Evolutionary conservation across 2,113 vertebrate genomes (phyloP), one percentile per base, ranked within the genome.

Genomic region (Tupaia tana): DNA sequence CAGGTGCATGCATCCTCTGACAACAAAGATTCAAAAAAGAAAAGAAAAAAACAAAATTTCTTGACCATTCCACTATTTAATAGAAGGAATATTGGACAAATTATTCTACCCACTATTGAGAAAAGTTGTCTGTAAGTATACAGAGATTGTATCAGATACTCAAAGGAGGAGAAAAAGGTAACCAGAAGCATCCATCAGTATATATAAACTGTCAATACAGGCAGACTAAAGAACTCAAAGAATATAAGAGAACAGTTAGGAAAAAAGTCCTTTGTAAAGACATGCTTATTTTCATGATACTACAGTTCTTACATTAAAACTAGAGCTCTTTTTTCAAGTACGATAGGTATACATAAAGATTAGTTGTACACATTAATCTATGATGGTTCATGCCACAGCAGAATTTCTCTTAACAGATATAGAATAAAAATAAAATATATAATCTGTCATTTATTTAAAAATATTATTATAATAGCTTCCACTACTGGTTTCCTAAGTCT

Each of bases 21-120:
- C 43, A 4, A 43, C 43, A 43, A 43, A 43, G 43, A 43, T 43
- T 43, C 43, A 43, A 43, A 43, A 43, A 43, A 91, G 18, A 82
- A 90, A 89, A 52, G 77, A 86, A 91, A 94, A 58, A 94, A 92
- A 71, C 84, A 93, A 90, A 97, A 88, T 88, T 70, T 83, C 31
- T 58, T 78, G 27, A 89, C 63, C 20, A 31, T 92, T 92, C 22
- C 86, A 82, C n/a, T 95, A 83, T 74, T 90, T 82, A 94, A 69
- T 19, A 85, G 63, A 31, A 93, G 87, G 19, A 89, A 88, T 95
- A 95, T 91, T 93, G 15, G 81, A 19, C 69, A 89, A 90, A 70
- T 92, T 73, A 92, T 81, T 73, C 52, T 74, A 95, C 31, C 31
- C 77, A n/a, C n/a, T 29, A 24, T 86, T 91, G 86, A 96, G 66